phyloP scores from a whole-genome alignment of 2,113 vertebrate genomes.

The Ploceus nigricollis region DNA sequence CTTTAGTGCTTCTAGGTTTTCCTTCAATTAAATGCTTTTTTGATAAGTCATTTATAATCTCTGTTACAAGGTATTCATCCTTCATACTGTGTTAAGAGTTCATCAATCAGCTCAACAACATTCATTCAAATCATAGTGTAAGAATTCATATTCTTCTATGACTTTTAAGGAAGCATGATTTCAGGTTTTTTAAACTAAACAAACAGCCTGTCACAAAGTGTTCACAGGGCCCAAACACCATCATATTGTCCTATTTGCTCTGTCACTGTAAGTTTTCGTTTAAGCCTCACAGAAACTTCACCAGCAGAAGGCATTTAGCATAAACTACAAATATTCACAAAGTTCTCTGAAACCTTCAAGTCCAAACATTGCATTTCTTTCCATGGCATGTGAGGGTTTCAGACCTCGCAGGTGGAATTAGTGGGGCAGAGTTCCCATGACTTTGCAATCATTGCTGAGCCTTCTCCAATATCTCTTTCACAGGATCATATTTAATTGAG shows the following conservation, averaged over 20 bases:
- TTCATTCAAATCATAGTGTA: not conserved
- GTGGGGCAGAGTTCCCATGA: not conserved
- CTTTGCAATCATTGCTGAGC: not conserved
- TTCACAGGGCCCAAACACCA: not conserved
- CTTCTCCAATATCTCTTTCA: not conserved
- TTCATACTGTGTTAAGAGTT: not conserved
- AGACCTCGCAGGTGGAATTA: not conserved
- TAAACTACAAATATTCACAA: not conserved
- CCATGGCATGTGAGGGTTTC: not conserved
- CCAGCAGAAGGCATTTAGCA: not conserved
- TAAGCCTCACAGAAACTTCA: not conserved
- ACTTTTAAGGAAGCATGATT: not conserved
- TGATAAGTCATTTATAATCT: not conserved
- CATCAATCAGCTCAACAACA: not conserved
- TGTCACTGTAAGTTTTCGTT: not conserved
- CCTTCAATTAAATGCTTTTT: not conserved
- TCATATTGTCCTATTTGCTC: not conserved
- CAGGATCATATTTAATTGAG: not conserved
- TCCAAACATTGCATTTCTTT: not conserved
- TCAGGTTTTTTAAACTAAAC: not conserved
- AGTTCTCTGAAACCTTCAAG: not conserved
- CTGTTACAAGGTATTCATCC: not conserved
- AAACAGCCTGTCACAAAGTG: not conserved
- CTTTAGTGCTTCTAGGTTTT: not conserved
- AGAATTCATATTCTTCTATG: not conserved